Evolutionary conservation across 2,888 invertebrate species (phyloP).

Genomic region (Synanthedon tipuliformis): DNA sequence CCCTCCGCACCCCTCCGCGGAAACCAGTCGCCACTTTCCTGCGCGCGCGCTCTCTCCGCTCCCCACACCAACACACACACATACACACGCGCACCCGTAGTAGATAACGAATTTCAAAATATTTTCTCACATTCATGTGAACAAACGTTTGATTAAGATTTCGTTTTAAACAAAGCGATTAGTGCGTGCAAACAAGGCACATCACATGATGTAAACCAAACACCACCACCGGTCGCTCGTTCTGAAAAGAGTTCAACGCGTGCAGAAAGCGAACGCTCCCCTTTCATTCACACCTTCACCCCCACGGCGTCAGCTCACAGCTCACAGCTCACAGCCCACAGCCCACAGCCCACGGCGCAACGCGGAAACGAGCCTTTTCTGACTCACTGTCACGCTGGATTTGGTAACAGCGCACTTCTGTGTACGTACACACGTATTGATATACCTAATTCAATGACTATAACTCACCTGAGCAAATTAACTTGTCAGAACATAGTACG

Average conservation of each 20-base stretch:
- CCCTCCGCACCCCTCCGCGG: slow-evolving; percentile 7
- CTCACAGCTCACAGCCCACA: no score
- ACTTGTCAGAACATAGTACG: no score
- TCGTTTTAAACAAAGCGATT: background rate
- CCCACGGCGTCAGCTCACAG: background rate
- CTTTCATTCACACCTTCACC: background rate
- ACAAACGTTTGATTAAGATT: background rate
- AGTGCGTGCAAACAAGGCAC: background rate
- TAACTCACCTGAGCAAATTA: no score
- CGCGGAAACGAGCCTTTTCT: no score
- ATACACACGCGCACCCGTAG: background rate
- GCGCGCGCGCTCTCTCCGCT: slow-evolving; percentile 12
- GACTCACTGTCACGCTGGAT: background rate
- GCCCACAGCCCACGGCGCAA: no score
- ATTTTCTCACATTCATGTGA: background rate
- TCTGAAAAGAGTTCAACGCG: background rate
- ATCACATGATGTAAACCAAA: background rate
- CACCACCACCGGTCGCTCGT: background rate
- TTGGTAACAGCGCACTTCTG: background rate
- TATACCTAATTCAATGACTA: background rate
- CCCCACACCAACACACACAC: background rate
- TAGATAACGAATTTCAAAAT: background rate
- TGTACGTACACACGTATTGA: background rate
- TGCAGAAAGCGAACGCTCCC: background rate
- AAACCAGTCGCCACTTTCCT: slow-evolving; percentile 17